These are phyloP conservation scores for Aphidoletes aphidimyza DNA, from an alignment of 2,888 invertebrate genomes.

Conservation along the genomic window DNA sequence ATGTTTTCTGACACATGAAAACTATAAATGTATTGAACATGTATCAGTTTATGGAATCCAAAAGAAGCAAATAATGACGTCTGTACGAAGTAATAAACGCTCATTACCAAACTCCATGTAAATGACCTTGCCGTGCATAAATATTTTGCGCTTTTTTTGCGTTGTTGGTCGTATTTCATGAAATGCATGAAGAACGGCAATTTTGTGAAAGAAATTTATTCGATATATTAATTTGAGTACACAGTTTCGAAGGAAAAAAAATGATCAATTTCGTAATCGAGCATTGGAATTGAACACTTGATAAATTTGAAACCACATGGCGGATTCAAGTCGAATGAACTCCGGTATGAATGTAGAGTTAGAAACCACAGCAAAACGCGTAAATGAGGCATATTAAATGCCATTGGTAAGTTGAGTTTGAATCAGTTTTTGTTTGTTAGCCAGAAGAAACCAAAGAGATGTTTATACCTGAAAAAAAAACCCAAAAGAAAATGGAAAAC, in stretches of 20 bases:
- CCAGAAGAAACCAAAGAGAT: too few species aligned
- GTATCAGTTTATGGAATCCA: background rate
- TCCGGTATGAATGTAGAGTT: background rate
- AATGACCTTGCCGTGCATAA: slow-evolving; percentile 3
- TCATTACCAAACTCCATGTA: background rate
- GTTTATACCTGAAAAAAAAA: too few species aligned
- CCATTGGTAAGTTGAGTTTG: too few species aligned
- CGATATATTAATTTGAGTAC: background rate
- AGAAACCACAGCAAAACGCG: background rate
- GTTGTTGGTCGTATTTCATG: background rate
- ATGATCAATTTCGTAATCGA: background rate
- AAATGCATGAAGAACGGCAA: background rate
- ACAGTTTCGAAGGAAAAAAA: background rate
- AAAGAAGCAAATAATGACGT: background rate
- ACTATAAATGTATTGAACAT: too few species aligned
- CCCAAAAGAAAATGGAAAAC: too few species aligned
- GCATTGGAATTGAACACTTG: background rate
- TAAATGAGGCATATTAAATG: too few species aligned
- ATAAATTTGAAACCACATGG: background rate
- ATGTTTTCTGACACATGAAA: too few species aligned
- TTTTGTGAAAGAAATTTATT: background rate
- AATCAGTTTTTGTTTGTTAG: too few species aligned
- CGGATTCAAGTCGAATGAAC: background rate
- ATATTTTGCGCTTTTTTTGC: background rate
- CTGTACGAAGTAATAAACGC: background rate